A percentile compares a stretch with the other conserved stretches of the same genome.
These are phyloP conservation scores for Microplitis demolitor DNA, from an alignment of 1,140 invertebrate species.

Conservation along the genomic window DNA sequence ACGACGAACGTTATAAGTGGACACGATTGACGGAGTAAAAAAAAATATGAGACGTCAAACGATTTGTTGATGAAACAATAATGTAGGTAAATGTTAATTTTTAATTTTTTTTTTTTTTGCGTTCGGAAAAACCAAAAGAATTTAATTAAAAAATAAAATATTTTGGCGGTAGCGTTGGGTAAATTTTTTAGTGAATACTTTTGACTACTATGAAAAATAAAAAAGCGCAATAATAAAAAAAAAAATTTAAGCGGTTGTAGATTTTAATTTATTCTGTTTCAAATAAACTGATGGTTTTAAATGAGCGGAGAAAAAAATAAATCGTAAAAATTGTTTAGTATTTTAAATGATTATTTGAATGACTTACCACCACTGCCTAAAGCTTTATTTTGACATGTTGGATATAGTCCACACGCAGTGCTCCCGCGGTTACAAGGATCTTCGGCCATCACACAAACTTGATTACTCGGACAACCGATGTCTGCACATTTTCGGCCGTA, in stretches of 20 bases:
- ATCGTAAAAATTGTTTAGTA: too few relatives aligned
- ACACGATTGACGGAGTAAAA: neutral
- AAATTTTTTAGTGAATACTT: too few relatives aligned
- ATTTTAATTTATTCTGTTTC: too few relatives aligned
- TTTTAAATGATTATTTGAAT: neutral
- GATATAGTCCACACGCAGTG: slow-evolving; percentile 69
- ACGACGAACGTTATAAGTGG: slow-evolving; percentile 1
- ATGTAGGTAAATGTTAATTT: neutral
- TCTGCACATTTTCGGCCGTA: slow-evolving; percentile 77
- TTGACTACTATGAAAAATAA: too few relatives aligned
- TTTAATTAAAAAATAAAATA: neutral
- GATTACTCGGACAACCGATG: slow-evolving; percentile 73
- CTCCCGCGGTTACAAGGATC: slow-evolving; percentile 68
- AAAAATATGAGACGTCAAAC: neutral
- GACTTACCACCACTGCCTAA: slow-evolving; percentile 40
- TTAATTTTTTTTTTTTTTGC: neutral
- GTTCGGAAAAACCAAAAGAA: neutral
- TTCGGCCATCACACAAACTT: slow-evolving; percentile 73
- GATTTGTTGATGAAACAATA: neutral
- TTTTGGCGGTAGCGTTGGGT: neutral
- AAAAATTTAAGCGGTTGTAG: too few relatives aligned
- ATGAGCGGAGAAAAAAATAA: too few relatives aligned
- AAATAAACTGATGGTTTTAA: too few relatives aligned
- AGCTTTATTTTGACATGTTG: slow-evolving; percentile 66
- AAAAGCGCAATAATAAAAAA: too few relatives aligned